Evolutionary conservation across 2,113 vertebrate genomes (phyloP).

Genomic region (Heteronetta atricapilla): DNA sequence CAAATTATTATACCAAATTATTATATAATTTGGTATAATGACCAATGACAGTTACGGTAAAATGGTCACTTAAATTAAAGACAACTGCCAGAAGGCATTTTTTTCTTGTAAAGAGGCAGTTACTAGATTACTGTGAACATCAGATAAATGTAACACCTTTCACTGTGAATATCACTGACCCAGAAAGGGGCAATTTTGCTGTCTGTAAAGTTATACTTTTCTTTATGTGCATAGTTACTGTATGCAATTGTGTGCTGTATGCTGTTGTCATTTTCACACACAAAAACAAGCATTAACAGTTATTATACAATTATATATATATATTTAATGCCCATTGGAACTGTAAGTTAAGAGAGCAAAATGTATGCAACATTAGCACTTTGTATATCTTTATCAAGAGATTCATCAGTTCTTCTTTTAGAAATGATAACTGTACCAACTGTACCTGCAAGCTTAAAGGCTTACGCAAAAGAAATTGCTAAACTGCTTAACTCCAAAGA

Average conservation of each 20-base stretch:
- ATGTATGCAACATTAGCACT: background rate
- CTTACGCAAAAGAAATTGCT: background rate
- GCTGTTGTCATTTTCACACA: background rate
- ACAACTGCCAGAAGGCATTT: slow-evolving; percentile 8
- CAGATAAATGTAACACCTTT: slow-evolving; percentile 34
- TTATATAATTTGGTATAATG: background rate
- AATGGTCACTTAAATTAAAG: slow-evolving; percentile 32
- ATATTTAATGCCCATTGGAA: background rate
- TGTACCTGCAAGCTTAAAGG: background rate
- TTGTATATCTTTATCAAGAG: background rate
- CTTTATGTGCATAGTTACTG: background rate
- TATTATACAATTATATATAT: background rate
- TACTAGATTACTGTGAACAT: slow-evolving; percentile 32
- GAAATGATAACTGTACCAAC: background rate
- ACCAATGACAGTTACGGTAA: slow-evolving; percentile 28
- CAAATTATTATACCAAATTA: too few species aligned
- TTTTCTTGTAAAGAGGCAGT: background rate
- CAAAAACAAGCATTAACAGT: background rate
- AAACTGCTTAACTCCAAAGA: background rate
- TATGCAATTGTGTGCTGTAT: background rate
- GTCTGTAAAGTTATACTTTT: slow-evolving; percentile 18
- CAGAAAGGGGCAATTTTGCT: slow-evolving; percentile 10
- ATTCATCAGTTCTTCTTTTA: background rate
- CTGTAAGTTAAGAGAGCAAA: background rate
- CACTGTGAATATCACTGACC: slow-evolving; percentile 10